Base-by-base conservation (phyloP, 2,888 invertebrate genomes). In the Alsophila aescularia region DNA sequence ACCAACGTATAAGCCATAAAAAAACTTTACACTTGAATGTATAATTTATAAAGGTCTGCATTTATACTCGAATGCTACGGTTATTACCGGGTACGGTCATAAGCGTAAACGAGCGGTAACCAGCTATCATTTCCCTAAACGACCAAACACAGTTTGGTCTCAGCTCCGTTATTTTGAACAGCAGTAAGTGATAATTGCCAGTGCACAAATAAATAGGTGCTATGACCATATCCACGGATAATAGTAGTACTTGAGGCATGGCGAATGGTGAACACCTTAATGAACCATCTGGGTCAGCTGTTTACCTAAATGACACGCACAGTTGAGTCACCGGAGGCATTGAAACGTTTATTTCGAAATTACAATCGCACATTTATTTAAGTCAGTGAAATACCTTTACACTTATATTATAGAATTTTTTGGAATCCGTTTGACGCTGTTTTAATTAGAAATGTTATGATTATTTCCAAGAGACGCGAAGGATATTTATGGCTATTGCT, bases 261-360 rank as follows among this genome's bases (percentile, higher is more conserved):
- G 31, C 12, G 45, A 42, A 15, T 35, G 7, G 12, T 10, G n/a
- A 54, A 31, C 35, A 52, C 70, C 67, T 64, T 72, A 32, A 64
- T 44, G 62, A 53, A 58, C 66, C 79, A 84, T 79, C 75, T 83
- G 75, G 83, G 85, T 83, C 83, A 81, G 67, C 72, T 80, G 77
- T 81, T 83, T 79, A 77, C 79, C 66, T 68, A 68, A 77, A 67
- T 69, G 70, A 72, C 75, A 78, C 77, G 73, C 69, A 69, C 65
- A 52, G 64, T 59, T 78, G 77, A 80, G 61, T 83, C 78, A 79
- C 65, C 66, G 72, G n/a, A 66, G 57, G 69, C 72, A 74, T 64
- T 61, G 58, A 58, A 60, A 64, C 67, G 67, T 70, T 41, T 49
- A 69, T 75, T 74, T 70, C 70, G 72, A 76, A 75, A 77, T 69